These are phyloP conservation scores for Microtus pennsylvanicus DNA, from an alignment of 2,113 vertebrate genomes.

Conservation along the genomic window DNA sequence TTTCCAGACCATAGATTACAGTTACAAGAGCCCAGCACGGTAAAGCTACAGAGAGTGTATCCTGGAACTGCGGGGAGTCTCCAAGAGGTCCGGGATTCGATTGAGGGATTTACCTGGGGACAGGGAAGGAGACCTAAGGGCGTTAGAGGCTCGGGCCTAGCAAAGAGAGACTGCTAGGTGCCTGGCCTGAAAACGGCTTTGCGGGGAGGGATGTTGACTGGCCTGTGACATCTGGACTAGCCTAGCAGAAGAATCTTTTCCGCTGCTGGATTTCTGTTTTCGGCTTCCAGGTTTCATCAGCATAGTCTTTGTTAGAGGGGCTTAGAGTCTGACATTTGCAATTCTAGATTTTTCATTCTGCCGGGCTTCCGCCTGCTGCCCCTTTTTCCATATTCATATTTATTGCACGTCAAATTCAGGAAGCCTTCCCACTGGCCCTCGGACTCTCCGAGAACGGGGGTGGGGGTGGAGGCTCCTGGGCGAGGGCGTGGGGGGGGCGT, in stretches of 20 bases:
- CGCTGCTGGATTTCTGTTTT: not conserved
- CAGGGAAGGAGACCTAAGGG: not conserved
- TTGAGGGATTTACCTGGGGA: not conserved
- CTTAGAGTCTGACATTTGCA: constrained; percentile 63
- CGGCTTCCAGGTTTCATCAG: not conserved
- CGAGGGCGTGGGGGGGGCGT: no score
- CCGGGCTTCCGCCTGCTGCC: not conserved
- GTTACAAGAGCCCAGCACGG: constrained; percentile 25
- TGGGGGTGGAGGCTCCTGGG: not conserved
- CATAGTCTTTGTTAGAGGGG: constrained; percentile 27
- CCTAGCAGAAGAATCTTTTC: not conserved
- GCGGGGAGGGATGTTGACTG: not conserved
- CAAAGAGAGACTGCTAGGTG: not conserved
- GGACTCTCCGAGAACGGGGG: not conserved
- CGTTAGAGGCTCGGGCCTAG: not conserved
- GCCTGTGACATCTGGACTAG: not conserved
- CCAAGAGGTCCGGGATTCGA: accelerated
- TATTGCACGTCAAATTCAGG: constrained; percentile 39
- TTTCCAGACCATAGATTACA: constrained; percentile 30
- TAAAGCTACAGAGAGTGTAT: not conserved
- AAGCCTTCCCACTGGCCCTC: not conserved
- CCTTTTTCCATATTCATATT: not conserved
- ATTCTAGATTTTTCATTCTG: constrained; percentile 62
- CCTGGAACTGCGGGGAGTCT: not conserved
- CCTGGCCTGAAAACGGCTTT: not conserved